Base-by-base conservation (phyloP, 2,113 vertebrate species). In the Gadus chalcogrammus region DNA sequence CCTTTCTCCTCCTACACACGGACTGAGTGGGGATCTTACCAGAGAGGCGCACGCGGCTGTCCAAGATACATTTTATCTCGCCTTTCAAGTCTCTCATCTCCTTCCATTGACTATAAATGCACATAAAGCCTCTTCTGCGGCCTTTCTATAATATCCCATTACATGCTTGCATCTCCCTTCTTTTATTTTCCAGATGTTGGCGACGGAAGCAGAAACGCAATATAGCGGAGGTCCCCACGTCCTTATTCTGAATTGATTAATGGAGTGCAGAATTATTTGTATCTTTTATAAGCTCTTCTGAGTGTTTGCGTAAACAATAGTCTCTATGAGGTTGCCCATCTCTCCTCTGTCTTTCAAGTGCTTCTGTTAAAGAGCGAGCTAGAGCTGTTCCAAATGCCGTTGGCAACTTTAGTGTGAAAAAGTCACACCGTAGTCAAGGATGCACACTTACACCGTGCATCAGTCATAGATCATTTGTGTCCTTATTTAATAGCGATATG, bases 1-100 rank as follows among this genome's bases (percentile, higher is more conserved):
- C 55, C 5, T 79, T 84, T 86, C 82, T 62, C 59, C n/a, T 64
- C 59, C n/a, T 64, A 24, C 61, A 70, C 74, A 63, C 42, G 17
- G 64, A 64, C 76, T 76, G 15, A 20, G 74, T 72, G 70, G 73
- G 55, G 69, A 79, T 67, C 76, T 18, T 20, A 8, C 24, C 67
- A 61, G 38, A 52, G 70, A 72, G 11, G 70, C 74, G 71, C 74
- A 52, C 69, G 28, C 60, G 24, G 53, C 28, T 65, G 73, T 68
- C 52, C 79, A 65, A 77, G 35, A 82, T 55, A 42, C 55, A 71
- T 77, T 55, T 71, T 64, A 9, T 48, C 70, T 78, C 71, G 60
- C 22, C 72, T 82, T 75, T 79, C 55, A 74, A 74, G 67, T 66
- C 64, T 64, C 52, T 48, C 71, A 68, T 69, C 16, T 61, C 74